phyloP scores from a whole-genome alignment of 1,140 invertebrate species.

The Drosophila navojoa region DNA sequence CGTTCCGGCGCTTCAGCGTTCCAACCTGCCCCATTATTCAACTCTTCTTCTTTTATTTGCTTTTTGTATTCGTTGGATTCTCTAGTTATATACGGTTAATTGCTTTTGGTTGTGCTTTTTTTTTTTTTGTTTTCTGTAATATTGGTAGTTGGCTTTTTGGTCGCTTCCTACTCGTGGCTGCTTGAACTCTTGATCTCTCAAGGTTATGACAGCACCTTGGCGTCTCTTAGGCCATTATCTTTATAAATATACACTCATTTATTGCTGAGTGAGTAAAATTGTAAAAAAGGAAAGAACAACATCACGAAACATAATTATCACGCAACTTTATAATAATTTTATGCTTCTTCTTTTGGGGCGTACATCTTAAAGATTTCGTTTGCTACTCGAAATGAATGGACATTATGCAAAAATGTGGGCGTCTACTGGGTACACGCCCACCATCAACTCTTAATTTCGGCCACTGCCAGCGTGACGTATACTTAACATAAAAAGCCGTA shows the following conservation, averaged over 20 bases:
- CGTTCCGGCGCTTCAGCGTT: constrained; percentile 20
- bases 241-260: constrained; percentile 39
- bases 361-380: constrained; percentile 28
- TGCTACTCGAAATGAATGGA: constrained; percentile 41
- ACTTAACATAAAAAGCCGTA: constrained; percentile 24
- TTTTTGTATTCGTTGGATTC: constrained; percentile 24
- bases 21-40: constrained; percentile 29
- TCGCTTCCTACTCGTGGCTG: constrained; percentile 58
- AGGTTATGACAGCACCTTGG: constrained; percentile 54
- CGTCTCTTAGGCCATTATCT: constrained; percentile 59
- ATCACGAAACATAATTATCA: constrained; percentile 68
- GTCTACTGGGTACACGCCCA: constrained; percentile 26
- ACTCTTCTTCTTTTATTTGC: constrained; percentile 23
- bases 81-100: constrained; percentile 63
- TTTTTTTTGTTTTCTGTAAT: constrained; percentile 8
- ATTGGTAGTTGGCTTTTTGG: constrained; percentile 17
- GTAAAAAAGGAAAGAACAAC: constrained; percentile 49
- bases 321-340: constrained; percentile 48
- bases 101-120: constrained; percentile 56
- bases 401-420: constrained; percentile 61
- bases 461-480: constrained; percentile 30
- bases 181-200: constrained; percentile 71
- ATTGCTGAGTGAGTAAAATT: constrained; percentile 12
- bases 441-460: constrained; percentile 22
- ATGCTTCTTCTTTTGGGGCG: constrained; percentile 9